phyloP scores from a whole-genome alignment of 2,888 invertebrate species.

The Andrena bucephala region DNA sequence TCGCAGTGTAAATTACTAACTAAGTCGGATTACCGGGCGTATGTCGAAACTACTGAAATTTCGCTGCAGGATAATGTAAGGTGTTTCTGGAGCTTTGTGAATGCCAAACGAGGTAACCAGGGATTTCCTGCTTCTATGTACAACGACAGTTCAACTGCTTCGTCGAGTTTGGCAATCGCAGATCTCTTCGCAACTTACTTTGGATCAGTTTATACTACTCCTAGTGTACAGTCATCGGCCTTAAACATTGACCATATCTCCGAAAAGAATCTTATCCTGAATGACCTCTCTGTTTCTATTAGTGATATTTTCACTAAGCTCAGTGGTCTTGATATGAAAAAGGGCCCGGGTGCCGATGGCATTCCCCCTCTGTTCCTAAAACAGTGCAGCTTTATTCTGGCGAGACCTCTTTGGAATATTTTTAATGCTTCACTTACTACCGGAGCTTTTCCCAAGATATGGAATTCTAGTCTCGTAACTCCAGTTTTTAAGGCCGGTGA shows the following conservation, averaged over 20 bases:
- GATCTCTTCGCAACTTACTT: background rate
- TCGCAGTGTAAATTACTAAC: background rate
- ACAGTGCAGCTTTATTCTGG: background rate
- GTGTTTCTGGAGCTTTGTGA: background rate
- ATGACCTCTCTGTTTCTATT: background rate
- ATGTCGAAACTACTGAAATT: background rate
- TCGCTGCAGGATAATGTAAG: no score
- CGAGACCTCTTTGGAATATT: background rate
- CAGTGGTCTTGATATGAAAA: background rate
- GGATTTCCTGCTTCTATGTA: background rate
- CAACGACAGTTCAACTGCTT: no score
- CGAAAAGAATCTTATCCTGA: background rate
- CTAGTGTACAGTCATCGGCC: background rate
- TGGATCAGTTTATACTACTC: background rate
- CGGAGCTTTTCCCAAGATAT: no score
- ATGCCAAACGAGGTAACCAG: background rate
- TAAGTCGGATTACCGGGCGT: background rate
- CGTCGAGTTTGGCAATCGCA: background rate
- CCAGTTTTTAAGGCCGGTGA: no score
- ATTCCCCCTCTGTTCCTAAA: background rate
- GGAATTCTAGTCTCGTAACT: no score
- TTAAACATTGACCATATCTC: background rate
- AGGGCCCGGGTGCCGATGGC: background rate
- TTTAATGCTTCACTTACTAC: background rate
- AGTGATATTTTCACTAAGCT: slow-evolving; percentile 1